phyloP scores from a whole-genome alignment of 1,140 invertebrate species.

The Ephestia elutella region DNA sequence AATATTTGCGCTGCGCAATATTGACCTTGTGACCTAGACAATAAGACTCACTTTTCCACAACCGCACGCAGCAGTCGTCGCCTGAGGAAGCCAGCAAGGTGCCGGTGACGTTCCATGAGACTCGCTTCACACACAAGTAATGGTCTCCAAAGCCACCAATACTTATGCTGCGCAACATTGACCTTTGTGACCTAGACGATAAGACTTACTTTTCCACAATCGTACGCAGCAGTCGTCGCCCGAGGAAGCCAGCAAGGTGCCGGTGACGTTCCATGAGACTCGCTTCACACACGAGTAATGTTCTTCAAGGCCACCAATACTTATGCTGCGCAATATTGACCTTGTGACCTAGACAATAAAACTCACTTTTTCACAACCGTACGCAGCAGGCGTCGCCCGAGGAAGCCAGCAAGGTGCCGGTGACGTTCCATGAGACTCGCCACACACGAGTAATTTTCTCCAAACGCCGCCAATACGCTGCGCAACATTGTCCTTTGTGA shows the following conservation, averaged over 20 bases:
- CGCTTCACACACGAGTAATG: constrained; percentile 95
- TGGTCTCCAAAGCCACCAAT: constrained; percentile 91
- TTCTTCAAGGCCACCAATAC: too few species aligned
- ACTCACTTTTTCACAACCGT: background rate
- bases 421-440: constrained; percentile 96
- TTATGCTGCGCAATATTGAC: too few species aligned
- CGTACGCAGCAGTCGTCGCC: constrained; percentile 95
- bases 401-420: constrained; percentile 93
- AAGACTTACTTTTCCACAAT: constrained; percentile 89
- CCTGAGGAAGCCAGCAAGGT: constrained; percentile 95
- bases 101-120: constrained; percentile 96
- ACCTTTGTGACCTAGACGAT: too few species aligned
- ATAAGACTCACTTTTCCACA: constrained; percentile 4
- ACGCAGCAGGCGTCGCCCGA: constrained; percentile 93
- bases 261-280: constrained; percentile 96
- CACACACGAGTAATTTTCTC: constrained; percentile 94
- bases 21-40: background rate
- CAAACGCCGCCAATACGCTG: constrained; percentile 86
- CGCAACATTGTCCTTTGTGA: too few species aligned
- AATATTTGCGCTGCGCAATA: too few species aligned
- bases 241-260: constrained; percentile 93
- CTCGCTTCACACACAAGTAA: constrained; percentile 92
- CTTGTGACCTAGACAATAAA: background rate
- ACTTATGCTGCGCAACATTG: too few species aligned
- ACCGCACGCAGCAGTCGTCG: constrained; percentile 84